A percentile compares a stretch with the other conserved stretches of the same genome.
Conservation (phyloP, 2,113 vertebrate genomes). For the Percopsis transmontana region DNA sequence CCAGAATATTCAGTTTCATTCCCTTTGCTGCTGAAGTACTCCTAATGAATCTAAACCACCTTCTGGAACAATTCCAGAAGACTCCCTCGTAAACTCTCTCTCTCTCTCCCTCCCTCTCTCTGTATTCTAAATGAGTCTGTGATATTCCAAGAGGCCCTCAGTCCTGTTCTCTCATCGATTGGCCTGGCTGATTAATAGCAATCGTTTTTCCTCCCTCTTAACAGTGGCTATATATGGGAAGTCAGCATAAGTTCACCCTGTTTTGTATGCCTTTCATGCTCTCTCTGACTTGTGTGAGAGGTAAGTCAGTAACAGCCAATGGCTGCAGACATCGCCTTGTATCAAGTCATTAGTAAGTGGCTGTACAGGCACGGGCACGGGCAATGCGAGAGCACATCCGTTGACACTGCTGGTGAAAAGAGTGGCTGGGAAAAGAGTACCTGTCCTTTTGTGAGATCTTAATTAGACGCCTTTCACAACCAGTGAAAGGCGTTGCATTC, state of each 20-base stretch:
- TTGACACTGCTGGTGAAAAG: no score
- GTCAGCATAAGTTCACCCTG: conserved; percentile 48
- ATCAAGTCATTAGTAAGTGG: no score
- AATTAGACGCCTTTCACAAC: no score
- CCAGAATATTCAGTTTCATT: conserved; percentile 50
- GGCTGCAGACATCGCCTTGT: neutral
- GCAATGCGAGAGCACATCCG: no score
- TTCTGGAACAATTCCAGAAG: conserved; percentile 46
- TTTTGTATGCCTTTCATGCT: conserved; percentile 34
- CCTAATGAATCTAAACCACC: conserved; percentile 59
- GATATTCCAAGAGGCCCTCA: conserved; percentile 46
- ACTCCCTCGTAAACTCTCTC: conserved; percentile 11
- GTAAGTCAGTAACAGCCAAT: conserved; percentile 14
- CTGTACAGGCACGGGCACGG: no score
- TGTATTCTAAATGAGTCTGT: conserved; percentile 43
- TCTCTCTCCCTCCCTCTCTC: neutral
- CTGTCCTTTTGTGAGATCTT: no score
- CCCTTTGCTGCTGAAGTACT: conserved; percentile 20
- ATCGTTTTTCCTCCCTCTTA: conserved; percentile 42
- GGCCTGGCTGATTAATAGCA: conserved; percentile 58
- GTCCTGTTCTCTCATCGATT: conserved; percentile 48
- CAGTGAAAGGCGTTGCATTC: no score
- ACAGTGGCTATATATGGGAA: conserved; percentile 32
- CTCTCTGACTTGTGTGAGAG: conserved; percentile 33
- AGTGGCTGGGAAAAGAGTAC: no score